Base-by-base conservation (phyloP, 2,113 vertebrate genomes). In the Hippocampus barbouri region DNA sequence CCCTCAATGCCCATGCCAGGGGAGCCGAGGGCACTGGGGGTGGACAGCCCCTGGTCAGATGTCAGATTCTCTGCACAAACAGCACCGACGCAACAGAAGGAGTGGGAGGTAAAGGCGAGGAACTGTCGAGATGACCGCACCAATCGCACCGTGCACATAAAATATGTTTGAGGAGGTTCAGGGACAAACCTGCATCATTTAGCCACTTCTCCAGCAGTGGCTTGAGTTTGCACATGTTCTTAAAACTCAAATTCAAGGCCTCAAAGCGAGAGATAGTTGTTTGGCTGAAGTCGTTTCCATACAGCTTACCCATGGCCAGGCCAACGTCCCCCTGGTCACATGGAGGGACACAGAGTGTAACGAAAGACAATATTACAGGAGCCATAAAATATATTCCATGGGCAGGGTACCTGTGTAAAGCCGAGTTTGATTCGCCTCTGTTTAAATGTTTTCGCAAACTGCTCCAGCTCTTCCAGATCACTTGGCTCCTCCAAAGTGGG, bases 181-280 rank as follows among this genome's bases (percentile, higher is more conserved):
- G 78, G 73, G 80, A 92, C 92, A 92, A 89, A 98, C 97, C 97
- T 95, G 97, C 97, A 93, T 99, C 97, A 79, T 98, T 99, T 74
- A 98, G 94, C 97, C 97, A 98, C 93, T 99, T 99, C 92, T 99
- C 97, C 90, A 99, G 91, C 92, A 99, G 93, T 71, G 97, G 97
- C 92, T 99, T 99, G 86, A 99, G 94, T 91, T 99, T 99, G 94
- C 97, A 99, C 97, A 99, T 99, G 91, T 99, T 99, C 93, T 99
- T 99, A 95, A 99, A 99, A 95, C 97, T 99, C 93, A 99, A 95
- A 91, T 99, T 99, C 95, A 99, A 96, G 95, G 97, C 97, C 95
- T 99, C 97, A 85, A 99, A 99, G 91, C 97, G 97, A 92, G 97
- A 99, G 90, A 99, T 99, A 91, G 97, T 99, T 79, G 97, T 99